These are phyloP conservation scores for Drepana falcataria DNA, from an alignment of 2,888 invertebrate species.

Conservation along the genomic window DNA sequence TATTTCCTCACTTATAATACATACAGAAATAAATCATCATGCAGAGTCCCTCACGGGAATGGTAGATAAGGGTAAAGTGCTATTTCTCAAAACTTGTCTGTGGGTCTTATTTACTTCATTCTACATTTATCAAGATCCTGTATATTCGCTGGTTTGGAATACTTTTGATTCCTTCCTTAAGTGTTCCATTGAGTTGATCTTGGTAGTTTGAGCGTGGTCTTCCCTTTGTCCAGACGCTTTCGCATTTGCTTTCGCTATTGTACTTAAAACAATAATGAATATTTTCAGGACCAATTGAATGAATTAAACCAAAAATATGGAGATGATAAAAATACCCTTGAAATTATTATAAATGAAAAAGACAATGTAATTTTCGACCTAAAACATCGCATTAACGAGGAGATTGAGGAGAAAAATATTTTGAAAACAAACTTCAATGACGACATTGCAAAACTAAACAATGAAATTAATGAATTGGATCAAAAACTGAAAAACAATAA, in stretches of 20 bases:
- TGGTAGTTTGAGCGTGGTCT: no score
- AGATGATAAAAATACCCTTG: slow-evolving; percentile 35
- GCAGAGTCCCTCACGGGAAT: no score
- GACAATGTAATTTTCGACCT: slow-evolving; percentile 49
- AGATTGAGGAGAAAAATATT: slow-evolving; percentile 51
- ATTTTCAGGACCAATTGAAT: slow-evolving; percentile 38
- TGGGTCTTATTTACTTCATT: neutral
- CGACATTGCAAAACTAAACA: slow-evolving; percentile 52
- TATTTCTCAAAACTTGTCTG: no score
- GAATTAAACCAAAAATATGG: slow-evolving; percentile 36
- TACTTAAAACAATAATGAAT: neutral
- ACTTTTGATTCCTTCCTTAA: neutral
- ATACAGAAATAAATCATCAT: no score
- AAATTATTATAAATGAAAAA: slow-evolving; percentile 39
- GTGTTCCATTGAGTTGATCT: neutral
- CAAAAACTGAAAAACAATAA: slow-evolving; percentile 47
- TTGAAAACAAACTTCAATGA: slow-evolving; percentile 42
- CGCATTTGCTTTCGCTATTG: no score
- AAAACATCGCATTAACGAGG: slow-evolving; percentile 58
- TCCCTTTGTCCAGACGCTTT: no score
- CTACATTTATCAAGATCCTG: neutral
- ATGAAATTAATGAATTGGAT: slow-evolving; percentile 57
- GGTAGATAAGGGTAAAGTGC: no score
- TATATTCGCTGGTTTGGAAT: no score
- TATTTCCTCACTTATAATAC: neutral